These are phyloP conservation scores for Enteromius fasciolatus DNA, from an alignment of 2,797 vertebrate genomes.

Conservation along the genomic window DNA sequence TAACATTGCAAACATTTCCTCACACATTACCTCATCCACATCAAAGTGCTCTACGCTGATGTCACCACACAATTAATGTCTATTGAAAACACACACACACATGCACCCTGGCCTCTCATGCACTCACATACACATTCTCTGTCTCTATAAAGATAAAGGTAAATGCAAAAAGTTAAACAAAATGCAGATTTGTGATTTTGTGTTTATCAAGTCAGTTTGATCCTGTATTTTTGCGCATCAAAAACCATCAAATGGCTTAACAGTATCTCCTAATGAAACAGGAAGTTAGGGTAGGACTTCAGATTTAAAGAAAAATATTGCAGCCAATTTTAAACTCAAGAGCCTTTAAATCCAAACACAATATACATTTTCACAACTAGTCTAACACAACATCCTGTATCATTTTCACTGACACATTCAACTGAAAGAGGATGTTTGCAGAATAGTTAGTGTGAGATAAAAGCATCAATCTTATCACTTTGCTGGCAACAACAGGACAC, in stretches of 20 bases:
- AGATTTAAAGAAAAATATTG: neutral
- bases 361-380: neutral
- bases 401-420: neutral
- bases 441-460: conserved; percentile 9
- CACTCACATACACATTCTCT: conserved; percentile 1
- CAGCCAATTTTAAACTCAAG: neutral
- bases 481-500: conserved; percentile 15
- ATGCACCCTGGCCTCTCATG: conserved; percentile 34
- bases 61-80: conserved; percentile 69
- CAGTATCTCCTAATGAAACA: neutral
- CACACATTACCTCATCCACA: conserved; percentile 81
- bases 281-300: neutral
- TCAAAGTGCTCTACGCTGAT: conserved; percentile 77
- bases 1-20: conserved; percentile 78
- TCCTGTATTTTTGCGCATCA: neutral
- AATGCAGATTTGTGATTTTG: conserved; percentile 2
- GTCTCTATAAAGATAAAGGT: neutral
- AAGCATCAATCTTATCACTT: conserved; percentile 17
- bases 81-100: neutral
- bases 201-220: neutral
- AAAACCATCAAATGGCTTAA: neutral
- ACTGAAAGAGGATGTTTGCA: conserved; percentile 8
- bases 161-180: neutral
- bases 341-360: neutral
- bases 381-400: neutral